These are phyloP conservation scores for Paedocypris micromegethes DNA, from an alignment of 2,797 vertebrate genomes.

Conservation along the genomic window DNA sequence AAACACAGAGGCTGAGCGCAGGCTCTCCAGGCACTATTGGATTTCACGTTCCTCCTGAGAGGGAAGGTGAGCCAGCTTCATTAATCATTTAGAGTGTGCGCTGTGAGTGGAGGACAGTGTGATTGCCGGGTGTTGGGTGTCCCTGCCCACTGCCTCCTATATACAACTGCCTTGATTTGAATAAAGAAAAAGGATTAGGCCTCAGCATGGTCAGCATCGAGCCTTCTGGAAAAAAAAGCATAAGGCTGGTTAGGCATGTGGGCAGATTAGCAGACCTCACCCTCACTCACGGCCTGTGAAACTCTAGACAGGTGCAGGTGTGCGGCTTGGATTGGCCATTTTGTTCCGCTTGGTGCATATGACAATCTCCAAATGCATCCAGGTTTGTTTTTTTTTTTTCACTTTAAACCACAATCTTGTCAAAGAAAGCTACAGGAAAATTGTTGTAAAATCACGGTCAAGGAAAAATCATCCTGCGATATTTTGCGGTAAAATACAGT, in stretches of 20 bases:
- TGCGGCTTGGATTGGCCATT: conserved; percentile 24
- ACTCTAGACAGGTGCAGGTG: conserved; percentile 47
- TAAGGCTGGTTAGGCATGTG: conserved; percentile 24
- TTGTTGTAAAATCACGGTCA: no score
- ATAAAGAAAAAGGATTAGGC: conserved; percentile 44
- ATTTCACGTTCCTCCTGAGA: conserved; percentile 52
- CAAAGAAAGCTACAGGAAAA: no score
- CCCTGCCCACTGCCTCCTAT: conserved; percentile 43
- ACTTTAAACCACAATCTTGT: no score
- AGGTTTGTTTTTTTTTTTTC: no score
- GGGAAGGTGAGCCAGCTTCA: conserved; percentile 53
- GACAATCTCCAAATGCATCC: conserved; percentile 11
- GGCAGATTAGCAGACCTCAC: conserved; percentile 32
- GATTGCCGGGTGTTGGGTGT: conserved; percentile 51
- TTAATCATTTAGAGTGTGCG: conserved; percentile 54
- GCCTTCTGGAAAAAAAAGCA: conserved; percentile 25
- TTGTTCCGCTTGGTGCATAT: conserved; percentile 27
- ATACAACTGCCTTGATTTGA: conserved; percentile 52
- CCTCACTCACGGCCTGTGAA: conserved; percentile 33
- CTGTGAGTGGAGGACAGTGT: conserved; percentile 54
- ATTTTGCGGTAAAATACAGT: no score
- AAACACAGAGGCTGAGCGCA: conserved; percentile 14
- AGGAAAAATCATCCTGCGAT: no score
- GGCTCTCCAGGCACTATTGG: conserved; percentile 46
- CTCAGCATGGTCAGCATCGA: conserved; percentile 39